Evolutionary conservation across 1,140 invertebrate species (phyloP).

Genomic region (Micrasema longulum): DNA sequence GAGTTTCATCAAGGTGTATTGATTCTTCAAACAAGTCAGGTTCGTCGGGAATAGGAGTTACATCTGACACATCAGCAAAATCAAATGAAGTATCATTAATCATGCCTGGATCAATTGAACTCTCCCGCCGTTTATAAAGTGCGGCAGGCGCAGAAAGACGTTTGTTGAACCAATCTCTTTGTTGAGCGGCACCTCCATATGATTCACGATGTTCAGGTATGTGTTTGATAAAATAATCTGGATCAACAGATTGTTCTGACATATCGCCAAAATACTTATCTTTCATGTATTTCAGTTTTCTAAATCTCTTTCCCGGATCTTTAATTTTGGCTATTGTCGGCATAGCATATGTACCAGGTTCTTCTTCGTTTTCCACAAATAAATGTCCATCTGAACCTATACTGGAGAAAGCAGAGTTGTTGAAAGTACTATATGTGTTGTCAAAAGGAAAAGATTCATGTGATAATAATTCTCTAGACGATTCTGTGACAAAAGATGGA

Average conservation of each 20-base stretch:
- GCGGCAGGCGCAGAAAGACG: not conserved
- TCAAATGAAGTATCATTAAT: not conserved
- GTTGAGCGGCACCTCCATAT: not conserved
- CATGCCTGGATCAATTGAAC: not conserved
- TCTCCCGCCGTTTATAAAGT: not conserved
- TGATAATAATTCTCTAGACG: not conserved
- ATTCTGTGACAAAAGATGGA: not conserved
- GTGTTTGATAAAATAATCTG: not conserved
- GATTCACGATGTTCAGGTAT: not conserved
- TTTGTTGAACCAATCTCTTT: no score
- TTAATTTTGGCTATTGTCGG: slow-evolving; percentile 4
- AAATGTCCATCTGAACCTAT: not conserved
- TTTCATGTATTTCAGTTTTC: slow-evolving; percentile 15
- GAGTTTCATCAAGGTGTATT: not conserved
- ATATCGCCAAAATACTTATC: not conserved
- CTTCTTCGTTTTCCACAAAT: slow-evolving; percentile 1
- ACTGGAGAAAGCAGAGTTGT: not conserved
- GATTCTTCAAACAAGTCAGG: slow-evolving; percentile 9
- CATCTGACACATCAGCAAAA: not conserved
- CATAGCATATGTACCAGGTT: not conserved
- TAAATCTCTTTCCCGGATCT: slow-evolving; percentile 15
- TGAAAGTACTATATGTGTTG: not conserved
- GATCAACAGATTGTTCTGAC: not conserved
- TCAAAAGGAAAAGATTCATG: no score
- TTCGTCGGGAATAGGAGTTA: not conserved